Percentiles rank a stretch among this genome's conserved stretches.
phyloP scores from a whole-genome alignment of 2,113 vertebrate genomes.

The Labeo catla region DNA sequence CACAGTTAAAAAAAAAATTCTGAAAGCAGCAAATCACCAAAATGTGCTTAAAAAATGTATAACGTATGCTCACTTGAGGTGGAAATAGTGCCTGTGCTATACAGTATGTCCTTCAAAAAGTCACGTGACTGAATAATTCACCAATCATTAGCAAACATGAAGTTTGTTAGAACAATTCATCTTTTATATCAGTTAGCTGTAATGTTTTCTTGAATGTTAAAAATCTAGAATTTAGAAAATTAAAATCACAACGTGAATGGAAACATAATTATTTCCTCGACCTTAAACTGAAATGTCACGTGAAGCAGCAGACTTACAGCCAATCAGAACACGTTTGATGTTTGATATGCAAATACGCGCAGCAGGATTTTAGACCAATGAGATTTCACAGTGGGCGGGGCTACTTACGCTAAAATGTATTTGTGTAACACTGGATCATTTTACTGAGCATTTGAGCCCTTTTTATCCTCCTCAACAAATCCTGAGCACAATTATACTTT shows the following conservation, averaged over 20 bases:
- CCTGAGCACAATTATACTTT: not conserved
- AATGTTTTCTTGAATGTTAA: not conserved
- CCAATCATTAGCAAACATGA: not conserved
- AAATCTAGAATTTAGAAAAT: no score
- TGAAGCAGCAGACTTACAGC: not conserved
- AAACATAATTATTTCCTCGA: not conserved
- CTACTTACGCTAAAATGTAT: not conserved
- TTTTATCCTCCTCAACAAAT: not conserved
- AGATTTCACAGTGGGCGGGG: not conserved
- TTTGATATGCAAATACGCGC: not conserved
- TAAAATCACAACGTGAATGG: not conserved
- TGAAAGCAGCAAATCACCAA: not conserved
- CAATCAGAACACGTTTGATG: not conserved
- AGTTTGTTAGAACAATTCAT: not conserved
- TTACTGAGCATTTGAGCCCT: not conserved
- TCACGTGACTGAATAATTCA: not conserved
- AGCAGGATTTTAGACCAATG: not conserved
- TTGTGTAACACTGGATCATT: not conserved
- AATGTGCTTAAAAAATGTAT: not conserved
- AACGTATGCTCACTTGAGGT: not conserved
- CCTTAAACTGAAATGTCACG: not conserved
- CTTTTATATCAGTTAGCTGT: not conserved
- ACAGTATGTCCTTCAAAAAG: not conserved
- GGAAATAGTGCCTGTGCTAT: not conserved
- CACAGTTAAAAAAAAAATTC: no score